Evolutionary conservation across 2,113 vertebrate genomes (phyloP), one percentile per base, ranked within the genome.

Genomic region (Astur gentilis): DNA sequence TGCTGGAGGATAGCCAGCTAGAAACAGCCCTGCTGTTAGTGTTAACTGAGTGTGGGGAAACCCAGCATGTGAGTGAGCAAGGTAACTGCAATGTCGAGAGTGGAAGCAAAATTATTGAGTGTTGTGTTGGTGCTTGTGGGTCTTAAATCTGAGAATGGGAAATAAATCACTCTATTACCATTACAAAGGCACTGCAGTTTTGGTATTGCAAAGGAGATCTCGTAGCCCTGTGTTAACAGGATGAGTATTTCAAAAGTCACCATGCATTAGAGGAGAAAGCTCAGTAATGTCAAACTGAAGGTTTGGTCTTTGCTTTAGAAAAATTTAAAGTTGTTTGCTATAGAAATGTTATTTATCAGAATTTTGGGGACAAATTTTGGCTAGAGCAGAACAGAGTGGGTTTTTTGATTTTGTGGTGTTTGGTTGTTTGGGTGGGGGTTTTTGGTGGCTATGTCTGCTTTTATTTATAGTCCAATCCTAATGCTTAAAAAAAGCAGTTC

Each of bases 331-430:
- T 65, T 64, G 15, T 69, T 89, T 81, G 17, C 8, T 50, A 1
- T 32, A 49, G 42, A 71, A 15, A 6, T 52, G 4, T 40, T 83
- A 13, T 16, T 45, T 54, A 29, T 38, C 9, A 36, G 58, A 44
- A 52, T 31, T 80, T 81, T 77, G 0, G 0, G 19, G 29, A 25
- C 16, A 62, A 1, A 36, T 70, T 80, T 78, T 71, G 29, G 18
- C 72, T 72, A 44, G 27, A 65, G 21, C 31, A 21, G 40, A 64
- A 18, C 10, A 73, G 14, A 22, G 13, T 42, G 26, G 11, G 1
- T 1, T 23, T 61, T 58, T 34, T 20, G 2, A 6, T 4, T 55
- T 60, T 91, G 7, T 69, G 36, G 29, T 11, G 4, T 49, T 67
- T 49, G 31, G 3, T 54, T 50, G 31, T 34, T 69, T 23, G 17